Conservation (phyloP, 2,888 invertebrate species). For the Agrochola litura region DNA sequence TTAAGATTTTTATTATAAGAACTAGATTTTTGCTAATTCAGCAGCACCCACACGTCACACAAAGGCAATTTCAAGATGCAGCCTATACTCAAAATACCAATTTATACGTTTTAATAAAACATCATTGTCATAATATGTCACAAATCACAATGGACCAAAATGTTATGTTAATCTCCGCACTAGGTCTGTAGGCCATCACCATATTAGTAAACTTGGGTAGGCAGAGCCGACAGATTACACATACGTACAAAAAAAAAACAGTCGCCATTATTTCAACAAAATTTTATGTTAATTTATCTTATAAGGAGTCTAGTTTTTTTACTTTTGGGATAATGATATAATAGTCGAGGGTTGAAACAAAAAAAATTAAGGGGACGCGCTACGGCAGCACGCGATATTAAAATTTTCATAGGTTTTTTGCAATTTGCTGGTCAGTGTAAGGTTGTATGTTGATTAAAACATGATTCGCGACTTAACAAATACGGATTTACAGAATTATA, state of each 20-base stretch:
- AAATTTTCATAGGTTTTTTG: too few species aligned
- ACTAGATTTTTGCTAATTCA: not conserved
- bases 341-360: not conserved
- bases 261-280: not conserved
- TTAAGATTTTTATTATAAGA: too few species aligned
- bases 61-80: not conserved
- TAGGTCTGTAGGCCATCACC: conserved; percentile 56
- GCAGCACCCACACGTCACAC: not conserved
- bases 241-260: conserved; percentile 15
- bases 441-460: too few species aligned
- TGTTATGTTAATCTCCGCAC: conserved; percentile 41
- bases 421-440: too few species aligned
- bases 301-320: not conserved
- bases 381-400: too few species aligned
- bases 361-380: too few species aligned
- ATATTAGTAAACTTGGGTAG: conserved; percentile 42
- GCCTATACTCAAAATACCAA: not conserved
- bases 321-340: not conserved
- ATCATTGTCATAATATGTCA: conserved; percentile 14
- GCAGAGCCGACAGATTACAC: conserved; percentile 20
- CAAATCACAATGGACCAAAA: conserved; percentile 27
- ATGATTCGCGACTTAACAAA: too few species aligned
- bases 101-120: conserved; percentile 4
- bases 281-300: not conserved
- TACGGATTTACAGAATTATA: too few species aligned